A percentile compares a stretch with the other conserved stretches of the same genome.
These are phyloP conservation scores for Rhagophthalmus giganteus DNA, from an alignment of 2,888 invertebrate species.

Conservation along the genomic window DNA sequence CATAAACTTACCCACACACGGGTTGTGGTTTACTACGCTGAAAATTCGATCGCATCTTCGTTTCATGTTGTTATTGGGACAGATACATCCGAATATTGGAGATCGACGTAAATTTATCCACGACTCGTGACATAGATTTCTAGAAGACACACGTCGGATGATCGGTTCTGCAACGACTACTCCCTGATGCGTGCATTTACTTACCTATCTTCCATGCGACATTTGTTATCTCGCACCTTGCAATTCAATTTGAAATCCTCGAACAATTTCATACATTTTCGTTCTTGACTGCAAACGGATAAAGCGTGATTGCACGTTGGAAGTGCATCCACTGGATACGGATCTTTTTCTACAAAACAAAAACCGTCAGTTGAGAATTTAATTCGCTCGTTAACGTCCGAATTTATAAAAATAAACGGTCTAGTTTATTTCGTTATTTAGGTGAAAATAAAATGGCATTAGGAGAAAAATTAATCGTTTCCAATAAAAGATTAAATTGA, in stretches of 20 bases:
- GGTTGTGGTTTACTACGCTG: conserved; percentile 88
- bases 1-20: conserved; percentile 83
- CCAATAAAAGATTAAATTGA: conserved; percentile 48
- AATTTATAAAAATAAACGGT: too few relatives aligned
- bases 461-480: background rate
- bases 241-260: conserved; percentile 87
- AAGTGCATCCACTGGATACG: conserved; percentile 84
- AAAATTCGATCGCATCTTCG: conserved; percentile 88
- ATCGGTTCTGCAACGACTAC: conserved; percentile 18
- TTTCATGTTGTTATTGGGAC: conserved; percentile 89
- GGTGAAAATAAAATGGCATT: too few relatives aligned
- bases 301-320: conserved; percentile 89
- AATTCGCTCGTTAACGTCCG: too few relatives aligned
- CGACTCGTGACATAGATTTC: conserved; percentile 82
- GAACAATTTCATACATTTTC: conserved; percentile 78
- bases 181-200: conserved; percentile 37
- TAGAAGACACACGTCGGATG: conserved; percentile 52
- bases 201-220: conserved; percentile 88
- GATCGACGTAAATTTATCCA: conserved; percentile 86
- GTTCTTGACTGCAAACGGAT: conserved; percentile 80
- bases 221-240: conserved; percentile 83
- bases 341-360: conserved; percentile 77
- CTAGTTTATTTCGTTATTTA: too few relatives aligned
- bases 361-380: too few relatives aligned
- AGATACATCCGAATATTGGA: conserved; percentile 91